Percentiles rank a stretch among this genome's conserved stretches.
Evolutionary conservation across 2,113 vertebrate genomes (phyloP).

Genomic region (Mionectes macconnelli): DNA sequence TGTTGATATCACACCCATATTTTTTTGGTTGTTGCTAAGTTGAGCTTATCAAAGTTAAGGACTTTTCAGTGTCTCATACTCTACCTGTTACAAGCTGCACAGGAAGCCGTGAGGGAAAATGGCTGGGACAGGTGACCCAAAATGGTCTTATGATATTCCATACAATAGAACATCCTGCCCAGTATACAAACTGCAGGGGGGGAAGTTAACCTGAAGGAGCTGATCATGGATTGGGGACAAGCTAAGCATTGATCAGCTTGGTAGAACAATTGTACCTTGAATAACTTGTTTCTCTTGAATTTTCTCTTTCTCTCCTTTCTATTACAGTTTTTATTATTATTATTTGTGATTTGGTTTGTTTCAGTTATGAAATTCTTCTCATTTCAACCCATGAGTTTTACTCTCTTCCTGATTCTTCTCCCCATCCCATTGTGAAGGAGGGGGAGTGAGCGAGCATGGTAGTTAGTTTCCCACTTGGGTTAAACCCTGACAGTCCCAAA

Average conservation of each 20-base stretch:
- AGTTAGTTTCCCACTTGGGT: neutral
- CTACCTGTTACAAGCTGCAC: neutral
- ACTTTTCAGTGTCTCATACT: neutral
- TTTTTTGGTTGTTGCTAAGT: neutral
- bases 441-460: neutral
- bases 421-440: neutral
- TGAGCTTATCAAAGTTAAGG: neutral
- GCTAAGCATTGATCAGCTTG: neutral
- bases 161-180: neutral
- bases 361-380: neutral
- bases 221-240: rapidly evolving
- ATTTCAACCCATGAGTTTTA: neutral
- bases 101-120: neutral
- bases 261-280: neutral
- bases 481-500: neutral
- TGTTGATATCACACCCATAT: neutral
- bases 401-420: neutral
- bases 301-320: neutral
- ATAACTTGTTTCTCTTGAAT: neutral
- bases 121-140: neutral
- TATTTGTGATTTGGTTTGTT: neutral
- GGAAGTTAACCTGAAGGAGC: too few species aligned
- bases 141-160: neutral
- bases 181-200: neutral
- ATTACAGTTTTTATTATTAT: neutral